Percentiles rank a stretch among this genome's conserved stretches.
These are phyloP conservation scores for Holacanthus passer DNA, from an alignment of 2,113 vertebrate genomes.

Conservation along the genomic window DNA sequence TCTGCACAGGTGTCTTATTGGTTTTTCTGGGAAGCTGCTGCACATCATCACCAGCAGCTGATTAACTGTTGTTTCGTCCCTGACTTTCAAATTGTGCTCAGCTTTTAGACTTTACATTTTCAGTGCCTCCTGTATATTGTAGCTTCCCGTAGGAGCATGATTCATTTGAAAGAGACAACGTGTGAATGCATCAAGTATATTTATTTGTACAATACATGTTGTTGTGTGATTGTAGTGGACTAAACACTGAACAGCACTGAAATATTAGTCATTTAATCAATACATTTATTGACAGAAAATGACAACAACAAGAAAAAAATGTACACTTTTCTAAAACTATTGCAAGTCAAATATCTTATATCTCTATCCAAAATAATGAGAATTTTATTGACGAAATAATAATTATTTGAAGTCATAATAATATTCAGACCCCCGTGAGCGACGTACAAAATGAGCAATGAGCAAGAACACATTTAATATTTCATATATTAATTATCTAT, in stretches of 20 bases:
- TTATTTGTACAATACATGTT: neutral
- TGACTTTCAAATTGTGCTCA: conserved; percentile 1
- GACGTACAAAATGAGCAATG: no score
- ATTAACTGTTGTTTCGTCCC: conserved; percentile 40
- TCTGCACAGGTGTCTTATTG: conserved; percentile 58
- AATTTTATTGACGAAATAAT: no score
- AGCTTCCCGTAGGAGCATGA: neutral
- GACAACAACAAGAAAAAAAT: no score
- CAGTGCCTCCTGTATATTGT: neutral
- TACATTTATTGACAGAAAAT: no score
- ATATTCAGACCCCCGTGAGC: no score
- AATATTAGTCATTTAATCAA: neutral
- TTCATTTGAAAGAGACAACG: neutral
- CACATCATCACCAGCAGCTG: conserved; percentile 20
- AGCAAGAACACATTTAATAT: no score
- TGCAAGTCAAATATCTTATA: no score
- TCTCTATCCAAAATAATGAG: neutral
- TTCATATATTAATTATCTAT: no score
- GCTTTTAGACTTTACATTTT: neutral
- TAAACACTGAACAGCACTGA: neutral
- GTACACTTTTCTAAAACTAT: no score
- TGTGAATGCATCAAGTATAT: neutral
- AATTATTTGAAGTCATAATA: neutral
- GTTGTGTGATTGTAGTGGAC: neutral
- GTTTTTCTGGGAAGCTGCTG: conserved; percentile 31